Evolutionary conservation across 1,140 invertebrate species (phyloP).

Genomic region (Vollenhovia emeryi): DNA sequence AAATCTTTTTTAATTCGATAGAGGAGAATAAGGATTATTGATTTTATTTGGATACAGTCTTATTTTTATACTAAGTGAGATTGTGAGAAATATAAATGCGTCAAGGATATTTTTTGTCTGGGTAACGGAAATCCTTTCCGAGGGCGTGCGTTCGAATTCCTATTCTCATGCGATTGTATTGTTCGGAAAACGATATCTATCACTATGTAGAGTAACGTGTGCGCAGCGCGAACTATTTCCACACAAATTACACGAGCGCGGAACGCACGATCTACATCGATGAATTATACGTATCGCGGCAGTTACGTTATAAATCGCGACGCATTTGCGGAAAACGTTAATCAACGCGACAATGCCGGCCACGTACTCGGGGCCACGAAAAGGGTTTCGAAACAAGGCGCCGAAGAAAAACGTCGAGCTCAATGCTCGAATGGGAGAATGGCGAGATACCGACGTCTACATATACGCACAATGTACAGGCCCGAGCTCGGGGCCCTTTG

Average conservation of each 20-base stretch:
- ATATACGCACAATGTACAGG: slow-evolving; percentile 67
- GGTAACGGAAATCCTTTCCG: too few species aligned
- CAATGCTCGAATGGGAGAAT: slow-evolving; percentile 21
- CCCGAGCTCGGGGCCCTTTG: slow-evolving; percentile 71
- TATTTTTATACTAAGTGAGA: too few species aligned
- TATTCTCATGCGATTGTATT: not conserved
- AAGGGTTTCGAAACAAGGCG: slow-evolving; percentile 57
- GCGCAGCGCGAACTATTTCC: not conserved
- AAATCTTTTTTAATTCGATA: too few species aligned
- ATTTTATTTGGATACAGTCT: too few species aligned
- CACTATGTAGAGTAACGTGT: not conserved
- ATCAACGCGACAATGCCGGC: slow-evolving; percentile 38
- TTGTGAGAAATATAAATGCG: too few species aligned
- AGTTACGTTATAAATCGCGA: slow-evolving; percentile 25
- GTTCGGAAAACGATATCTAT: slow-evolving; percentile 4
- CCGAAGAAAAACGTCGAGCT: slow-evolving; percentile 64
- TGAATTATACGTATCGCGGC: slow-evolving; percentile 26
- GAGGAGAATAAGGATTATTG: too few species aligned
- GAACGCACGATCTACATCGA: not conserved
- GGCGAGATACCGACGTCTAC: slow-evolving; percentile 56
- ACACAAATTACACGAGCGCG: not conserved
- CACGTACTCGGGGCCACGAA: slow-evolving; percentile 4
- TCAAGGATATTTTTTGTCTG: too few species aligned
- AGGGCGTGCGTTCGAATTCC: not conserved
- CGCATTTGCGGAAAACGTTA: slow-evolving; percentile 51